These are phyloP conservation scores for Apamea sordens DNA, from an alignment of 2,888 invertebrate species.

Conservation along the genomic window DNA sequence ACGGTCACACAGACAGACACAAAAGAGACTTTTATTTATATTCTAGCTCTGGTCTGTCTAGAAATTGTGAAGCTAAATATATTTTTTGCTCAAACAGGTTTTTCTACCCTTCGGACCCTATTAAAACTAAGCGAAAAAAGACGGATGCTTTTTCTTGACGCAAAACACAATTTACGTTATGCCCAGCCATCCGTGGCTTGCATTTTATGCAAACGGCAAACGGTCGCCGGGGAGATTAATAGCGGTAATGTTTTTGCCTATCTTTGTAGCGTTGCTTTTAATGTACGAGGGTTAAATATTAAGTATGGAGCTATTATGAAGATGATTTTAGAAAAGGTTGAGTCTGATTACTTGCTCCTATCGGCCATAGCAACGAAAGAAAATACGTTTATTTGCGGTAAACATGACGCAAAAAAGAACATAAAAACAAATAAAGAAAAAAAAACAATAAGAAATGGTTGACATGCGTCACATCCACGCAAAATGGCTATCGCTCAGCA, in stretches of 20 bases:
- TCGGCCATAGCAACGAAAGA: not conserved
- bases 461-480: too few species aligned
- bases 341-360: not conserved
- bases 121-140: conserved; percentile 35
- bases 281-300: conserved; percentile 24
- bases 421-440: too few species aligned
- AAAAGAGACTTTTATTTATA: not conserved
- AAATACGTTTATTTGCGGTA: too few species aligned
- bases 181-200: conserved; percentile 63
- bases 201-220: conserved; percentile 65
- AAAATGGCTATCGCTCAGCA: too few species aligned
- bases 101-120: conserved; percentile 27
- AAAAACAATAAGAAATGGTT: too few species aligned
- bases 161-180: conserved; percentile 63
- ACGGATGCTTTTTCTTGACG: conserved; percentile 49
- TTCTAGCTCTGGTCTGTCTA: not conserved
- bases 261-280: conserved; percentile 28
- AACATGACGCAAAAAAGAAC: too few species aligned
- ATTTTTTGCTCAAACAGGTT: conserved; percentile 12
- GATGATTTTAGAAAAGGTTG: not conserved
- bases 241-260: conserved; percentile 67
- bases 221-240: conserved; percentile 62
- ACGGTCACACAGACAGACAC: not conserved
- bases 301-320: not conserved
- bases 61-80: conserved; percentile 1